Conservation (phyloP, 2,888 invertebrate species). For the Elysia crispata region DNA sequence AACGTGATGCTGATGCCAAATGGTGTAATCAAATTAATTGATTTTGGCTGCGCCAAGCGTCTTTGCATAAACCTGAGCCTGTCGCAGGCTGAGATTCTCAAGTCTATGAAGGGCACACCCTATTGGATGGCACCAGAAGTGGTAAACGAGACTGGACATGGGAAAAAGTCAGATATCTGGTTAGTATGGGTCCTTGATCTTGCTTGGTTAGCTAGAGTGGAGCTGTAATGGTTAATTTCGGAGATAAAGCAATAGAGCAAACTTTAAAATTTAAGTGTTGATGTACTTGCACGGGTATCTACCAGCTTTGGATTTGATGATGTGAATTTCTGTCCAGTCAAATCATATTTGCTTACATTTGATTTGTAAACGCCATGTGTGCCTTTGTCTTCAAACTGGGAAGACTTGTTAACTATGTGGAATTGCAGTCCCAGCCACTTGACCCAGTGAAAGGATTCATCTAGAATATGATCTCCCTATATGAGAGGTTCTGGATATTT, state of each 20-base stretch:
- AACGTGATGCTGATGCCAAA: conserved; percentile 78
- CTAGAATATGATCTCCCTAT: conserved; percentile 19
- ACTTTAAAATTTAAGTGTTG: neutral
- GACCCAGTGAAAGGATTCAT: neutral
- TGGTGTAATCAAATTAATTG: conserved; percentile 77
- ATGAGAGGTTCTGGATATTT: too few relatives aligned
- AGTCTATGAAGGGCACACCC: conserved; percentile 77
- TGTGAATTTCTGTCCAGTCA: too few relatives aligned
- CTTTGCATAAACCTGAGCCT: conserved; percentile 74
- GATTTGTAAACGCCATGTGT: too few relatives aligned
- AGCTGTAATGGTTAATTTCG: neutral
- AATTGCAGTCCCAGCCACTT: neutral
- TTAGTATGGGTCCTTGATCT: conserved; percentile 47
- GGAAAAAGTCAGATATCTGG: conserved; percentile 78
- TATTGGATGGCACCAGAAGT: conserved; percentile 79
- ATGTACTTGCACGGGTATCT: too few relatives aligned
- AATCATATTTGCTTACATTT: neutral
- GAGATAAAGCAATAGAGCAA: neutral
- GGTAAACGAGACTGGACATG: conserved; percentile 77
- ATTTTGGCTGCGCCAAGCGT: conserved; percentile 78
- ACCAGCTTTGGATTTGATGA: too few relatives aligned
- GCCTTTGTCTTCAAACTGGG: too few relatives aligned
- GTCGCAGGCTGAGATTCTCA: conserved; percentile 72
- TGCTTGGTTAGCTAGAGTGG: neutral
- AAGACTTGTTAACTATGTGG: too few relatives aligned